A percentile compares a stretch with the other conserved stretches of the same genome.
phyloP scores from a whole-genome alignment of 1,140 invertebrate species.

The Saccostrea echinata region DNA sequence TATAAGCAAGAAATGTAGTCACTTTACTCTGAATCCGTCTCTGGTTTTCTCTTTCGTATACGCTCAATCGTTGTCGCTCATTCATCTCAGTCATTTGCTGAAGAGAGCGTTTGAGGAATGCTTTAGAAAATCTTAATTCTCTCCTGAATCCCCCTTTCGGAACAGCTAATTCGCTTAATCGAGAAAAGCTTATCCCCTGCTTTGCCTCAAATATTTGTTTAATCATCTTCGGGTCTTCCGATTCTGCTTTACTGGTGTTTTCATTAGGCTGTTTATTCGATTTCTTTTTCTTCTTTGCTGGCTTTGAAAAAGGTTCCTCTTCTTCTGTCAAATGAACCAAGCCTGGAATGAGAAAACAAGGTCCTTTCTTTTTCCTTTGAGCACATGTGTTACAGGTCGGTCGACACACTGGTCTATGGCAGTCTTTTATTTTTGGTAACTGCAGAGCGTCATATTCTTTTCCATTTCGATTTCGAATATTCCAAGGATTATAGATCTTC shows the following conservation, averaged over 20 bases:
- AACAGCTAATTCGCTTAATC: background rate
- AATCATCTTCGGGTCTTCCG: background rate
- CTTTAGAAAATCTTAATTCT: slow-evolving; percentile 32
- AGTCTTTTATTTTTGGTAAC: slow-evolving; percentile 46
- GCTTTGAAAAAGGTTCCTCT: background rate
- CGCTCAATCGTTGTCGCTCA: background rate
- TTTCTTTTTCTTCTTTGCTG: slow-evolving; percentile 22
- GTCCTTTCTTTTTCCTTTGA: slow-evolving; percentile 41
- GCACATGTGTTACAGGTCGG: slow-evolving; percentile 46
- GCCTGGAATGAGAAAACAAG: slow-evolving; percentile 51
- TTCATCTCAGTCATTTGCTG: slow-evolving; percentile 3
- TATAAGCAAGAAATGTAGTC: background rate
- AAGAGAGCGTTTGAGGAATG: slow-evolving; percentile 10
- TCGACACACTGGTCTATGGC: slow-evolving; percentile 47
- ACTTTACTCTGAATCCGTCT: slow-evolving; percentile 25
- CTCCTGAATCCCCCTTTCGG: slow-evolving; percentile 29
- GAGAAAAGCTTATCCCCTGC: background rate
- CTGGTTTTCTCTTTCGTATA: slow-evolving; percentile 12
- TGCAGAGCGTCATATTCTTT: slow-evolving; percentile 29
- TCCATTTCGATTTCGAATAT: slow-evolving; percentile 37
- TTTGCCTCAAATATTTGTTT: background rate
- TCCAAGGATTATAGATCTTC: slow-evolving; percentile 40
- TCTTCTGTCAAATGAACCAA: background rate
- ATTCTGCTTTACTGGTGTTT: no score
- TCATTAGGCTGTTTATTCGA: background rate